phyloP scores from a whole-genome alignment of 1,140 invertebrate species.

The Agrypnia vestita region DNA sequence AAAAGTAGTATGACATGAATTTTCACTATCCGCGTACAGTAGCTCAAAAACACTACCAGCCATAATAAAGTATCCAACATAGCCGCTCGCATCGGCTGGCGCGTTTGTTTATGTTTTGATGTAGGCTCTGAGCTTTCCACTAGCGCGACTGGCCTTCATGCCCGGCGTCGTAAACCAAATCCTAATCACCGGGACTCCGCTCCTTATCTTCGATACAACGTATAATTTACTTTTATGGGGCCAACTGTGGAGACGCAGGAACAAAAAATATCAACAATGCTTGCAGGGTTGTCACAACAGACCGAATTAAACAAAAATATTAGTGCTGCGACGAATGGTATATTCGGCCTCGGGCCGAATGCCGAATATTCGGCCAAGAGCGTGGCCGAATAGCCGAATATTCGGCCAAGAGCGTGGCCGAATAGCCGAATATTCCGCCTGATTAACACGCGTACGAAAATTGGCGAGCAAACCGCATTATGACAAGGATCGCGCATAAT shows the following conservation, averaged over 20 bases:
- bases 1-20: no score
- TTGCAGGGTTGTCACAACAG: conserved; percentile 28
- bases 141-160: conserved; percentile 38
- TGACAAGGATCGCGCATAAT: no score
- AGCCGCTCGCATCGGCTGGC: conserved; percentile 20
- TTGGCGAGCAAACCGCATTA: no score
- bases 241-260: conserved; percentile 47
- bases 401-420: no score
- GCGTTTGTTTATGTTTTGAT: conserved; percentile 54
- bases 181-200: conserved; percentile 59
- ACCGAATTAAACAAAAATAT: conserved; percentile 13
- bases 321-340: no score
- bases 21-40: not conserved
- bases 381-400: no score
- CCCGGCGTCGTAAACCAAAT: conserved; percentile 56
- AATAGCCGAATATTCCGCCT: no score
- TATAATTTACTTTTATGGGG: conserved; percentile 61
- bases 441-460: no score
- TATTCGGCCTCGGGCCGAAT: no score
- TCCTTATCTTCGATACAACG: conserved; percentile 59
- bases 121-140: conserved; percentile 44
- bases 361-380: no score
- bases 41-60: not conserved
- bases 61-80: not conserved
- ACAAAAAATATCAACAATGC: conserved; percentile 41